These are phyloP conservation scores for Myiozetetes cayanensis DNA, from an alignment of 2,113 vertebrate species.

Conservation along the genomic window DNA sequence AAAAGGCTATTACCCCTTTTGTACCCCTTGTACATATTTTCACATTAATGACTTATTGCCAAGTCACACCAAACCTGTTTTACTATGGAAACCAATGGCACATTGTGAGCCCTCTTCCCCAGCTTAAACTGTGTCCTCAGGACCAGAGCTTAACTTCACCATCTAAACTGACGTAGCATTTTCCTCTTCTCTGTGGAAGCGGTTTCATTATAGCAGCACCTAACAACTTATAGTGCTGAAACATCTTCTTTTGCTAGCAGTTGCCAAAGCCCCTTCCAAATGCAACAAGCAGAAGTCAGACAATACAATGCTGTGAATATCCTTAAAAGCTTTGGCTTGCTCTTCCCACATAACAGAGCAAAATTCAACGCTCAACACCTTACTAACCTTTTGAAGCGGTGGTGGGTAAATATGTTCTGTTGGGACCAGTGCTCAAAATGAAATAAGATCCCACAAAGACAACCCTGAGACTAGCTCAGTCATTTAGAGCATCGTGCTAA, in stretches of 20 bases:
- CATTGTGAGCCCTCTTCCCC: neutral
- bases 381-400: neutral
- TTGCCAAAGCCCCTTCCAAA: neutral
- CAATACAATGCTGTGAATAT: neutral
- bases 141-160: neutral
- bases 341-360: neutral
- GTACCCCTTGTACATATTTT: neutral
- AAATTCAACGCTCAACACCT: neutral
- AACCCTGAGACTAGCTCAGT: neutral
- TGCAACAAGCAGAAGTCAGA: neutral
- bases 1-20: neutral
- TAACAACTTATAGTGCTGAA: neutral
- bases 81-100: neutral
- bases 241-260: neutral
- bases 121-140: neutral
- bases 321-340: neutral
- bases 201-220: neutral
- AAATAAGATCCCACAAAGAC: neutral
- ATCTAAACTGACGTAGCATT: rapidly evolving
- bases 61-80: neutral
- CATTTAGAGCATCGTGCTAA: neutral
- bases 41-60: neutral
- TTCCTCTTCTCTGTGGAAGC: neutral
- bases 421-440: neutral
- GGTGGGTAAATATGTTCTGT: neutral